phyloP scores from a whole-genome alignment of 2,797 vertebrate species.

The Phaenicophaeus curvirostris region DNA sequence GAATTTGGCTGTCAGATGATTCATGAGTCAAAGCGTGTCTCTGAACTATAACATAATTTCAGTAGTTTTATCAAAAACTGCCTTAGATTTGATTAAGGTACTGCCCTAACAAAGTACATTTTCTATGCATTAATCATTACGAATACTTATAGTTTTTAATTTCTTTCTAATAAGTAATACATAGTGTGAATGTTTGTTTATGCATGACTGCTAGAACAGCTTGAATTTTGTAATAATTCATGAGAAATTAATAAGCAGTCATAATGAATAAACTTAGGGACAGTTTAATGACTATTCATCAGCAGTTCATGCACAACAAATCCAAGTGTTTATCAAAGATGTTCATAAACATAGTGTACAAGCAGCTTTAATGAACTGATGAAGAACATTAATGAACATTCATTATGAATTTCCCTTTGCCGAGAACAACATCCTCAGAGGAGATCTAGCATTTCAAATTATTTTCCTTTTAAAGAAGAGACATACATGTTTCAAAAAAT shows the following conservation, averaged over 20 bases:
- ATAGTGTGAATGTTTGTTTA: constrained; percentile 35
- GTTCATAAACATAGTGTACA: constrained; percentile 64
- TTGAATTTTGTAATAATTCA: constrained; percentile 70
- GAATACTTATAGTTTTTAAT: constrained; percentile 22
- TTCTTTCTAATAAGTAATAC: constrained; percentile 48
- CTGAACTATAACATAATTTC: neutral
- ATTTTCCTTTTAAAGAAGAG: neutral
- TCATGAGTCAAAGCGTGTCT: neutral
- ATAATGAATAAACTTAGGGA: constrained; percentile 72
- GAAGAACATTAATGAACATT: constrained; percentile 68
- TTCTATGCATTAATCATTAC: constrained; percentile 23
- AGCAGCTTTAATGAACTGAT: constrained; percentile 70
- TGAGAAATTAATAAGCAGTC: constrained; percentile 70
- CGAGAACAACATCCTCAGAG: constrained; percentile 9
- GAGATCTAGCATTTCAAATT: constrained; percentile 10
- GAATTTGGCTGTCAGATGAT: neutral
- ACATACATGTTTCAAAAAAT: neutral
- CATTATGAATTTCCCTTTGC: constrained; percentile 59
- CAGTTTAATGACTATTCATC: constrained; percentile 74
- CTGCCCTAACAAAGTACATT: neutral
- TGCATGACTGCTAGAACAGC: constrained; percentile 38
- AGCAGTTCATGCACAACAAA: constrained; percentile 69
- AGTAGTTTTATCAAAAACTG: neutral
- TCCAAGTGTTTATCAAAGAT: constrained; percentile 75
- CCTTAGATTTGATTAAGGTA: too few relatives aligned